Evolutionary conservation across 2,797 vertebrate species (phyloP).

Genomic region (Sebastes cheni): DNA sequence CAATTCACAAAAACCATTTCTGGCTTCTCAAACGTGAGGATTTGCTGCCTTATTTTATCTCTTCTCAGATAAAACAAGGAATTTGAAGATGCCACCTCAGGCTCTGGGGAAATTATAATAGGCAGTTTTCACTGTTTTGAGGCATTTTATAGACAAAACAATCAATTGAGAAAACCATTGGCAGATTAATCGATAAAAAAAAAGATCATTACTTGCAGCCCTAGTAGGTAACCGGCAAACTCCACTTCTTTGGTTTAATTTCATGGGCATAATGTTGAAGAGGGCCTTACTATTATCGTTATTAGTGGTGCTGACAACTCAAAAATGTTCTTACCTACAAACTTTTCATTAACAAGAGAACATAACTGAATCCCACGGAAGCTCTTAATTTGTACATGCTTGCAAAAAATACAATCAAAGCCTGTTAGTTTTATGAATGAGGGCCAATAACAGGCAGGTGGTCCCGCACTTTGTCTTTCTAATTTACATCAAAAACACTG

Average conservation of each 20-base stretch:
- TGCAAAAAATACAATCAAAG: neutral
- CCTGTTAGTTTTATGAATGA: neutral
- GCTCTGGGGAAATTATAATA: neutral
- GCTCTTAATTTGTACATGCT: neutral
- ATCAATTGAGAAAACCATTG: neutral
- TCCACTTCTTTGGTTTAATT: neutral
- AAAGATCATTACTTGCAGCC: neutral
- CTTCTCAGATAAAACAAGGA: neutral
- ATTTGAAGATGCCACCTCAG: neutral
- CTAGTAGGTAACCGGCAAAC: neutral
- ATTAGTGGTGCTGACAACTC: neutral
- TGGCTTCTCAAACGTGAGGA: neutral
- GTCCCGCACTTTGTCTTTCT: neutral
- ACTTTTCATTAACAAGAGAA: neutral
- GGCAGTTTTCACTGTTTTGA: neutral
- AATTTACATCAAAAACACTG: slow-evolving; percentile 3
- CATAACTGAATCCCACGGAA: neutral
- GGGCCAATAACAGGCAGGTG: neutral
- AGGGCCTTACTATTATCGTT: neutral
- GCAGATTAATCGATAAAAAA: neutral
- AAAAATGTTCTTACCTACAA: neutral
- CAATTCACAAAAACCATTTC: neutral
- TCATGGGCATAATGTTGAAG: neutral
- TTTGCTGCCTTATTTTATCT: neutral
- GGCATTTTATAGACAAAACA: neutral